Base-by-base conservation (phyloP, 1,140 invertebrate species). In the Anadara kagoshimensis region DNA sequence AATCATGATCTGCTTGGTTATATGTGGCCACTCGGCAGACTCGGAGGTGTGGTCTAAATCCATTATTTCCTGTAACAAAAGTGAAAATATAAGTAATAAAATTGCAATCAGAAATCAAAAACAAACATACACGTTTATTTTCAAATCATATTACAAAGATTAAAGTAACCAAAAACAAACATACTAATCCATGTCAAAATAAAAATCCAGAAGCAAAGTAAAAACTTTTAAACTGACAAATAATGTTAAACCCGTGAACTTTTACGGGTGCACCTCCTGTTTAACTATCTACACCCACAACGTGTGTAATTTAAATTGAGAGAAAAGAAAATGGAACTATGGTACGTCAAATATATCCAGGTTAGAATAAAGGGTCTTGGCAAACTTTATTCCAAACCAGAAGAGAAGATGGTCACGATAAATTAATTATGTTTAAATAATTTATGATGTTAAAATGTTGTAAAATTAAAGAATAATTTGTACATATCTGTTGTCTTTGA, bases 1-100 rank as follows among this genome's bases (percentile, higher is more conserved):
- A 36, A 53, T 49, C 24, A 64, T 36, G 22, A 64, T 49, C 14
- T 64, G 49, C 29, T 64, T 64, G 5, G 62, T 64, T 18, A 64
- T 43, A 12, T 64, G 45, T 11, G 24, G 26, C 18, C 22, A n/a
- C 14, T 45, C 49, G 29, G 12, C 62, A 11, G 62, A 51, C 14
- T 64, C 45, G 12, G 36, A 8, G 4, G 62, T 64, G 12, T 64
- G 45, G 29, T 64, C 62, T n/a, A 64, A 53, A 10, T 49, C 62
- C 16, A 64, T 14, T 16, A 53, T 20, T 64, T 64, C 57, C 57
- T 59, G 36, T 4, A 59, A 41, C 29, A 41, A 18, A 59, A 59
- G n/a, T 14, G n/a, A 49, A 49, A 49, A 49, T 18, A 49, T 49
- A 49, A 49, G 10, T 18, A 18, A 18, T 14, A 49, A n/a, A 4